Evolutionary conservation across 2,888 invertebrate species (phyloP).

Genomic region (Hylaea fasciaria): DNA sequence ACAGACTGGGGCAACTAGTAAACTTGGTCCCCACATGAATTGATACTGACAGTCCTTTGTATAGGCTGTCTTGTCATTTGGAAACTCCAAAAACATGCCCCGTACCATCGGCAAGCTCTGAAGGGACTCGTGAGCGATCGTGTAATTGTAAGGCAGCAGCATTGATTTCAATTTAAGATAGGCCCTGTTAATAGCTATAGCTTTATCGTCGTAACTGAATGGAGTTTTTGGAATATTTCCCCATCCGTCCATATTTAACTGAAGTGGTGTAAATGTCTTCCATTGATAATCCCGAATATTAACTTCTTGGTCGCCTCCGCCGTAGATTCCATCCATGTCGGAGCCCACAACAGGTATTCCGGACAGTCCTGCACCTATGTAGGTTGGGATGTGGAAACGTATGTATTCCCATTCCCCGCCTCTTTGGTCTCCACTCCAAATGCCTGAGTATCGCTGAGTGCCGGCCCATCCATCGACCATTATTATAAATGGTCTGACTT

Average conservation of each 20-base stretch:
- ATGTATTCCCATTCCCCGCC: conserved; percentile 81
- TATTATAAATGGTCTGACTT: conserved; percentile 66
- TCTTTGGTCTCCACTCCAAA: conserved; percentile 78
- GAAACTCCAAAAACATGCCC: conserved; percentile 77
- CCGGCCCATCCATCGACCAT: conserved; percentile 81
- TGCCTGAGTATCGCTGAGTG: conserved; percentile 72
- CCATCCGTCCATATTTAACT: conserved; percentile 81
- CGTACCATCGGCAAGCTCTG: conserved; percentile 73
- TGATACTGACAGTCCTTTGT: conserved; percentile 76
- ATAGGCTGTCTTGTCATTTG: conserved; percentile 59
- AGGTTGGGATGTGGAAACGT: conserved; percentile 78
- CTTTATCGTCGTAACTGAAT: conserved; percentile 68
- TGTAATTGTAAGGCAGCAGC: conserved; percentile 77
- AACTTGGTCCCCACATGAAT: conserved; percentile 78
- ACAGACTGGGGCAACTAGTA: conserved; percentile 76
- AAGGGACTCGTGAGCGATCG: conserved; percentile 65
- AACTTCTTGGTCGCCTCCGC: conserved; percentile 63
- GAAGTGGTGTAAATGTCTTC: conserved; percentile 78
- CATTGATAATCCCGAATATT: conserved; percentile 78
- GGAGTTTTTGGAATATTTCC: conserved; percentile 71
- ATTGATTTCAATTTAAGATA: conserved; percentile 77
- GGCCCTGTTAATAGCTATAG: conserved; percentile 69
- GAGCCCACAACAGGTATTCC: conserved; percentile 75
- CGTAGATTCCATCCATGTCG: conserved; percentile 79
- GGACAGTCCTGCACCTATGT: conserved; percentile 75